A percentile compares a stretch with the other conserved stretches of the same genome.
phyloP scores from a whole-genome alignment of 1,140 invertebrate species.

The Brachionus koreanus region DNA sequence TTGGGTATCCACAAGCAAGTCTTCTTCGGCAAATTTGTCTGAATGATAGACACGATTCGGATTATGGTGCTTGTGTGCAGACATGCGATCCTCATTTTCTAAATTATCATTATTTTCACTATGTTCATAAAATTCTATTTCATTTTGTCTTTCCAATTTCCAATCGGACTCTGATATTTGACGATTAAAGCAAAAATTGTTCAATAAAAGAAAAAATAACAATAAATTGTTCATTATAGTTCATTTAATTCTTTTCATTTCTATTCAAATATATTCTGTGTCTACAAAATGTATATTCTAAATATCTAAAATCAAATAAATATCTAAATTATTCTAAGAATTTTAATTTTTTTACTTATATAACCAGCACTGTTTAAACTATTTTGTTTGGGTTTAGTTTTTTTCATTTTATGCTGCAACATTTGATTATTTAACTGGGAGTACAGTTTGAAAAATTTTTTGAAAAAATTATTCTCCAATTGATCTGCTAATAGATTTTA shows the following conservation, averaged over 20 bases:
- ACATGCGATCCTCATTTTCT: not conserved
- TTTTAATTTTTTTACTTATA: no score
- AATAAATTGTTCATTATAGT: conserved; percentile 4
- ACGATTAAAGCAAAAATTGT: not conserved
- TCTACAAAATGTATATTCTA: not conserved
- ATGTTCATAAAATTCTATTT: not conserved
- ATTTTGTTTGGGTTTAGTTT: no score
- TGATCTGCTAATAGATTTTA: no score
- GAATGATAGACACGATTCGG: not conserved
- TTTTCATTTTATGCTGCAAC: no score
- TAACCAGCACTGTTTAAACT: no score
- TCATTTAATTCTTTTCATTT: conserved; percentile 30
- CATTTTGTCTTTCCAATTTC: not conserved
- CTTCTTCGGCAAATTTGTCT: not conserved
- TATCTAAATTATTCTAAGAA: not conserved
- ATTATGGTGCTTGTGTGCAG: conserved; percentile 7
- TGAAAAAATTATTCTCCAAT: no score
- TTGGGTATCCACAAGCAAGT: conserved; percentile 19
- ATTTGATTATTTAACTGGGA: no score
- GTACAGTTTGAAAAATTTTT: no score
- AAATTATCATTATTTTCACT: not conserved
- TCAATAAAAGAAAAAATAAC: conserved; percentile 22
- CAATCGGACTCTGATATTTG: not conserved
- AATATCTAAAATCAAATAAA: not conserved
- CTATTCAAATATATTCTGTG: not conserved